Evolutionary conservation across 2,113 vertebrate species (phyloP), one percentile per base, ranked within the genome.

Genomic region (Eclectus roratus): DNA sequence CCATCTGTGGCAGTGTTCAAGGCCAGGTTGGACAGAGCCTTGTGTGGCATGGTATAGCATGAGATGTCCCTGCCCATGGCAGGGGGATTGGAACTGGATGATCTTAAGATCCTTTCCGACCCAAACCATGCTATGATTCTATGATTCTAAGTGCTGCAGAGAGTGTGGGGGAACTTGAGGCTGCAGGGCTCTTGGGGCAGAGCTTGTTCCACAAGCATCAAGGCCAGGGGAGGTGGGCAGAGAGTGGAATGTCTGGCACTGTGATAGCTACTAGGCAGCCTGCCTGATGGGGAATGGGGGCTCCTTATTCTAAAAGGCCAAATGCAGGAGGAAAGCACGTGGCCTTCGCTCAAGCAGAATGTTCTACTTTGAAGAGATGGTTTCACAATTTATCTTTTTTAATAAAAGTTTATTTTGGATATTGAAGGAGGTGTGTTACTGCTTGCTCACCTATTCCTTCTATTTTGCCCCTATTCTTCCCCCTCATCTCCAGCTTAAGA

Each of bases 221-320:
- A 31, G 46, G 19, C 63, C 47, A 2, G 79, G 55, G 50, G 19
- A 56, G 58, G 33, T 7, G 8, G 69, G 43, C 37, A 3, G 37
- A 13, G 64, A 0, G 9, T 5, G 3, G 29, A 35, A 3, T 43
- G 21, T 47, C 52, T 41, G 13, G 11, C 7, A 9, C 6, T 24
- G 1, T 3, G 58, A 37, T 33, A 17, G 60, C 16, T n/a, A 0
- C 6, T 10, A 15, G 63, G 15, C 55, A n/a, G 25, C 25, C 37
- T 74, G 60, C 4, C 49, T 61, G 12, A 9, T 6, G 17, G 31
- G 15, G 23, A 18, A 3, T 0, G 12, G 4, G 2, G 8, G 0
- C 33, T 65, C 39, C 47, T 68, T 12, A 23, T 58, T 64, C 58
- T 49, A 24, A 64, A 69, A 55, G 76, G 35, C 18, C 69, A 39